These are phyloP conservation scores for Callorhinus ursinus DNA, from an alignment of 2,113 vertebrate genomes.

Conservation along the genomic window DNA sequence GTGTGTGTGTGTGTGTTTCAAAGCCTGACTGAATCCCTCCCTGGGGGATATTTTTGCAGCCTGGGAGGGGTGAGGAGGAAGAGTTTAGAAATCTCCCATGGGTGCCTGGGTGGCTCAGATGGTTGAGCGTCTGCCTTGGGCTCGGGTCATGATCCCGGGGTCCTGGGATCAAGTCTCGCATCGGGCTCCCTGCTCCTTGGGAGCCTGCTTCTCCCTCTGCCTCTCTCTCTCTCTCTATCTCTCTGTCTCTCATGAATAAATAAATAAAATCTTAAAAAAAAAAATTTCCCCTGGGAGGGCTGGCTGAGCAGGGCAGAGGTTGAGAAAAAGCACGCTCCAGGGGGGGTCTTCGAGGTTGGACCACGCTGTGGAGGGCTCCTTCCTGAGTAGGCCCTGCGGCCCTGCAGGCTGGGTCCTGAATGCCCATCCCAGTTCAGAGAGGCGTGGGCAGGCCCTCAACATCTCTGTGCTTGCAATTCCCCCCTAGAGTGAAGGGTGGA, in stretches of 20 bases:
- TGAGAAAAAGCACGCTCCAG: not conserved
- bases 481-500: not conserved
- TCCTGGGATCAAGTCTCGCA: too few relatives aligned
- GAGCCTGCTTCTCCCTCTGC: too few relatives aligned
- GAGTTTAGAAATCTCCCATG: not conserved
- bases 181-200: too few relatives aligned
- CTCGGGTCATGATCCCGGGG: too few relatives aligned
- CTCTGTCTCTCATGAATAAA: too few relatives aligned
- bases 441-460: not conserved
- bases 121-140: too few relatives aligned
- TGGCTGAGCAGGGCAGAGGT: not conserved
- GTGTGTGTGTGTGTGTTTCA: constrained; percentile 10
- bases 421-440: not conserved
- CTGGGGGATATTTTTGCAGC: constrained; percentile 24
- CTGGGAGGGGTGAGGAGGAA: not conserved
- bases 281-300: not conserved
- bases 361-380: too few relatives aligned
- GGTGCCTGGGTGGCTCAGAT: too few relatives aligned
- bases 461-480: not conserved
- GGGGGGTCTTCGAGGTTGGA: not conserved
- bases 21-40: not conserved
- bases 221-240: too few relatives aligned
- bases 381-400: not conserved
- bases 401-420: not conserved
- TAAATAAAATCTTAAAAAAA: not conserved